Base-by-base conservation (phyloP, 2,113 vertebrate genomes). In the Neogobius melanostomus region DNA sequence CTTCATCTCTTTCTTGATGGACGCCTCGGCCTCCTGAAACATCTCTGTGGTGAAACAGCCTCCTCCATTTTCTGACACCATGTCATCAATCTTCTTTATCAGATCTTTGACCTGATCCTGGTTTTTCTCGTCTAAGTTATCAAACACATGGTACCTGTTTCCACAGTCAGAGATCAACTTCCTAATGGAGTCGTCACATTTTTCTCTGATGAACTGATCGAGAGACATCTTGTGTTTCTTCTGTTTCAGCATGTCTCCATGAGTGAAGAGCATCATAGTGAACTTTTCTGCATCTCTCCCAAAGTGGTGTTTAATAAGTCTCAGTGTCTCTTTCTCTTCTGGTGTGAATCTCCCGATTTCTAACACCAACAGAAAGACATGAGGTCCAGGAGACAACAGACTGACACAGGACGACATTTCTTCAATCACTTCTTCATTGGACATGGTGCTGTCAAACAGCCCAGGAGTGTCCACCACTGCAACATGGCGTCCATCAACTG, bases 391-490 rank as follows among this genome's bases (percentile, higher is more conserved):
- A 45, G 7, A 7, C 43, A 45, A 15, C 7, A 61, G 59, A 45
- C 42, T 16, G 59, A 61, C 9, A 8, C 59, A n/a, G 15, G 8
- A n/a, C 1, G 44, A 4, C 6, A 8, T 61, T 61, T 61, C 43
- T 4, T 45, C 42, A 4, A 4, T 61, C 6, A 14, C 59, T 1
- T 61, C 59, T 3, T 61, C 42, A 15, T 42, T 0, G 2, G 59
- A 45, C 4, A 8, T 61, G 42, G 12, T 45, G 14, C 42, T 61
- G 8, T 61, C 59, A 44, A 61, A 61, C 43, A 61, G 59, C n/a
- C 59, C 59, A 44, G 59, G 59, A 45, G 59, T 61, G 59, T 61
- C 59, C 14, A 61, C 59, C 59, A 61, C 59, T 10, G 15, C 7
- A 9, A 61, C 42, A 16, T 1, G 14, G 4, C 59, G 14, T 44